Percentiles rank a stretch among this genome's conserved stretches.
These are phyloP conservation scores for Folsomia manolachei DNA, from an alignment of 2,888 invertebrate genomes.

Conservation along the genomic window DNA sequence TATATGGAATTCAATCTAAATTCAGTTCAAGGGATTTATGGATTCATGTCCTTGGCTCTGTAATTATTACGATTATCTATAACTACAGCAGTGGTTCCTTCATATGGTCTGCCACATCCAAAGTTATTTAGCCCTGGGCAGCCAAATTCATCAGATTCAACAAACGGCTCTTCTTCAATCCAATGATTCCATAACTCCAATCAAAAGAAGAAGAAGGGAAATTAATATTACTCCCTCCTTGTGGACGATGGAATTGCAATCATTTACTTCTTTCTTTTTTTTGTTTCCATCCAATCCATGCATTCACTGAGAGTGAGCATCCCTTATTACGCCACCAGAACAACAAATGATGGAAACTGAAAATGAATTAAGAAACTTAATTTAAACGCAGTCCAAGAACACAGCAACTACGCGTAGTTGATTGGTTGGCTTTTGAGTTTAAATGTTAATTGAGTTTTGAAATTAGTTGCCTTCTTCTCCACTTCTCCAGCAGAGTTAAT, in stretches of 20 bases:
- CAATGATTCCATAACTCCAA: not conserved
- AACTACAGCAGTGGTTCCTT: too few relatives aligned
- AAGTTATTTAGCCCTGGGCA: not conserved
- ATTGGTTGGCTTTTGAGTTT: not conserved
- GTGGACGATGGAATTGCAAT: not conserved
- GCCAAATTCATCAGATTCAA: too few relatives aligned
- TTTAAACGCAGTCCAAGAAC: too few relatives aligned
- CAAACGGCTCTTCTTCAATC: not conserved
- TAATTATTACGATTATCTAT: not conserved
- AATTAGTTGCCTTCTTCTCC: not conserved
- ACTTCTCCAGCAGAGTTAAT: too few relatives aligned
- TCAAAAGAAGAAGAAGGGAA: not conserved
- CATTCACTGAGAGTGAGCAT: too few relatives aligned
- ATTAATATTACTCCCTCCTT: too few relatives aligned
- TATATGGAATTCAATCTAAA: not conserved
- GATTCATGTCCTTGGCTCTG: slow-evolving; percentile 1
- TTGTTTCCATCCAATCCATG: too few relatives aligned
- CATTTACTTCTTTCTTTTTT: too few relatives aligned
- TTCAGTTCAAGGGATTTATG: not conserved
- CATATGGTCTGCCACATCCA: not conserved
- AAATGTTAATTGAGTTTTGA: not conserved
- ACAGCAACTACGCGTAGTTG: too few relatives aligned
- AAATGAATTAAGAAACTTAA: too few relatives aligned
- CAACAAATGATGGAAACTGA: too few relatives aligned
- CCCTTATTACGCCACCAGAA: too few relatives aligned